Percentiles rank a stretch among this genome's conserved stretches.
phyloP scores from a whole-genome alignment of 2,113 vertebrate genomes.

The Lasiurus cinereus region DNA sequence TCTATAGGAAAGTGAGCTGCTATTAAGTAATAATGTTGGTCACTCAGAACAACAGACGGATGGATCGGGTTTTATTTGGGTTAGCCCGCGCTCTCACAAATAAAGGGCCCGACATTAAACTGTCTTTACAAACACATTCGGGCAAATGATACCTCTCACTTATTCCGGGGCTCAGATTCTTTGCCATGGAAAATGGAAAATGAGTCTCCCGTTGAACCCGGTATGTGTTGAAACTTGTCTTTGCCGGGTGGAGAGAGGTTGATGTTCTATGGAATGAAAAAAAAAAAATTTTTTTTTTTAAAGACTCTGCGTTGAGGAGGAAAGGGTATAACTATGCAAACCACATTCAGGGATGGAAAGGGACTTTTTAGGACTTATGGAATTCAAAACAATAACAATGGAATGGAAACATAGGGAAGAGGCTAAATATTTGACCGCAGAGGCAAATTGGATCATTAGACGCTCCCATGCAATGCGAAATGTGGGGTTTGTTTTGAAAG shows the following conservation, averaged over 20 bases:
- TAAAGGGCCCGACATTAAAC: constrained; percentile 74
- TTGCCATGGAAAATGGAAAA: constrained; percentile 83
- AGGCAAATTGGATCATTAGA: constrained; percentile 60
- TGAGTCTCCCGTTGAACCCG: constrained; percentile 25
- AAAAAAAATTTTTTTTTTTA: neutral
- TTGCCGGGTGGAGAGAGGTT: constrained; percentile 21
- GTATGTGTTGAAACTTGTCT: constrained; percentile 82
- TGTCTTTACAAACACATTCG: constrained; percentile 64
- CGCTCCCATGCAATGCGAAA: constrained; percentile 42
- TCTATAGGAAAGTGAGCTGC: constrained; percentile 76
- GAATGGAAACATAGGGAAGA: constrained; percentile 65
- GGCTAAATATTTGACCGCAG: constrained; percentile 53
- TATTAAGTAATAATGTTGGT: constrained; percentile 71
- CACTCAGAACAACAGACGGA: constrained; percentile 78
- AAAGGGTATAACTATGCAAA: constrained; percentile 66
- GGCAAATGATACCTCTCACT: constrained; percentile 72
- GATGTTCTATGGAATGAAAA: constrained; percentile 15
- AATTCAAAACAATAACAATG: constrained; percentile 76
- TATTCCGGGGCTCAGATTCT: constrained; percentile 64
- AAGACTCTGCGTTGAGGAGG: neutral
- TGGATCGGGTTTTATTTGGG: constrained; percentile 81
- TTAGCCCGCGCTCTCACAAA: constrained; percentile 69
- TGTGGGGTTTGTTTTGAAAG: neutral
- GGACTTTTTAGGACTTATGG: constrained; percentile 69
- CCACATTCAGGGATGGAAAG: constrained; percentile 66